phyloP scores from a whole-genome alignment of 2,888 invertebrate genomes.

The Archips xylosteana region DNA sequence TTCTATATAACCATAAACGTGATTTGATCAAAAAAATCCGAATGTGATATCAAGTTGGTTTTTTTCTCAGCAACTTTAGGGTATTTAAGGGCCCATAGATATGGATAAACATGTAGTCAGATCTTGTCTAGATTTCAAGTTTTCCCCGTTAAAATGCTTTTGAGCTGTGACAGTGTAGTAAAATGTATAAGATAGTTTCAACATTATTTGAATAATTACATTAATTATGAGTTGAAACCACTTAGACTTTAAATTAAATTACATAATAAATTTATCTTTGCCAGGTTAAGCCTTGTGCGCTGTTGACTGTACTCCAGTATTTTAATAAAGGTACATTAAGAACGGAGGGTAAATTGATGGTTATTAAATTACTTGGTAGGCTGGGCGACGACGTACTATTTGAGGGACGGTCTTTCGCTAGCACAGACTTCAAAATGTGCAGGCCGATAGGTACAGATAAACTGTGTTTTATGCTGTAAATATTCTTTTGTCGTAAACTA shows the following conservation, averaged over 20 bases:
- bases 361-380: constrained; percentile 50
- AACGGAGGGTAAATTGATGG: constrained; percentile 45
- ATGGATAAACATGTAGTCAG: too few relatives aligned
- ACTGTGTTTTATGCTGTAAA: neutral
- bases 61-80: too few relatives aligned
- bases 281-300: neutral
- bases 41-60: too few relatives aligned
- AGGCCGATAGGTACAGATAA: neutral
- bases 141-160: too few relatives aligned
- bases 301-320: constrained; percentile 45
- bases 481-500: too few relatives aligned
- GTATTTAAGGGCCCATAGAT: too few relatives aligned
- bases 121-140: neutral
- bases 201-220: neutral
- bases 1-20: too few relatives aligned
- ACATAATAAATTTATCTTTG: neutral
- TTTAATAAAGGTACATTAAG: constrained; percentile 49
- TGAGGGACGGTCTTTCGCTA: constrained; percentile 1
- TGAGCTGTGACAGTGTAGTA: neutral
- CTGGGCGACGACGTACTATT: constrained; percentile 24
- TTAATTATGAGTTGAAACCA: neutral
- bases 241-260: neutral
- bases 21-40: too few relatives aligned
- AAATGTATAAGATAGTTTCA: neutral
- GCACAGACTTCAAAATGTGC: neutral